phyloP scores from a whole-genome alignment of 2,888 invertebrate genomes.

The Drosophila rubida region DNA sequence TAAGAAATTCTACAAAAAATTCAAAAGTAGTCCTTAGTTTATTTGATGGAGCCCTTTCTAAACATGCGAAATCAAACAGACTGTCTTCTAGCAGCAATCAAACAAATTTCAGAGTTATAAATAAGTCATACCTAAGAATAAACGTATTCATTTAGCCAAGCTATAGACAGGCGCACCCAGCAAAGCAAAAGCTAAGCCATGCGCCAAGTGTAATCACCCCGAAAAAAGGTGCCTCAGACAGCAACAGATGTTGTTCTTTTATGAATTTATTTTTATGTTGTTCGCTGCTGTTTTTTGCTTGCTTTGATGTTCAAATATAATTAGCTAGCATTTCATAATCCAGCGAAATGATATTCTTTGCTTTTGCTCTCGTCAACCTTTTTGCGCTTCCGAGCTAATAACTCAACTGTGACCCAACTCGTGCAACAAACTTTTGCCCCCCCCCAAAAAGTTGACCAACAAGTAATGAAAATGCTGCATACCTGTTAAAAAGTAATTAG shows the following conservation, averaged over 20 bases:
- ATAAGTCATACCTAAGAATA: background rate
- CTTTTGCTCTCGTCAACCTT: background rate
- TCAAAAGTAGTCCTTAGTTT: too few relatives aligned
- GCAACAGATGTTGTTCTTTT: constrained; percentile 11
- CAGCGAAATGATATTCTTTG: constrained; percentile 20
- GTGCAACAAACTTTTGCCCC: background rate
- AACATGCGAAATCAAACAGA: background rate
- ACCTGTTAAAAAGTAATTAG: constrained; percentile 55
- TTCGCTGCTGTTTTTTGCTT: background rate
- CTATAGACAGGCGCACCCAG: background rate
- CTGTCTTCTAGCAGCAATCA: background rate
- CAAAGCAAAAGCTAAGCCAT: background rate
- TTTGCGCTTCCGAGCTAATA: background rate
- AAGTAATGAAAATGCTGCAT: background rate
- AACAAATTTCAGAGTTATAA: background rate
- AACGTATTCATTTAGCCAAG: background rate
- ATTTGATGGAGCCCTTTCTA: background rate
- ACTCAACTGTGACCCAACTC: background rate
- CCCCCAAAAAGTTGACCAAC: constrained; percentile 9
- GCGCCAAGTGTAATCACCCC: constrained; percentile 12
- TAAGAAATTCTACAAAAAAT: too few relatives aligned
- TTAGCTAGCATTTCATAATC: constrained; percentile 58
- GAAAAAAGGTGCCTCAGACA: background rate
- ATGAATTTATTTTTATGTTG: background rate
- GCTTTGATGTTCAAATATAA: constrained; percentile 49